Percentiles rank a stretch among this genome's conserved stretches.
phyloP scores from a whole-genome alignment of 2,797 vertebrate genomes.

The Sternarchorhynchus goeldii region DNA sequence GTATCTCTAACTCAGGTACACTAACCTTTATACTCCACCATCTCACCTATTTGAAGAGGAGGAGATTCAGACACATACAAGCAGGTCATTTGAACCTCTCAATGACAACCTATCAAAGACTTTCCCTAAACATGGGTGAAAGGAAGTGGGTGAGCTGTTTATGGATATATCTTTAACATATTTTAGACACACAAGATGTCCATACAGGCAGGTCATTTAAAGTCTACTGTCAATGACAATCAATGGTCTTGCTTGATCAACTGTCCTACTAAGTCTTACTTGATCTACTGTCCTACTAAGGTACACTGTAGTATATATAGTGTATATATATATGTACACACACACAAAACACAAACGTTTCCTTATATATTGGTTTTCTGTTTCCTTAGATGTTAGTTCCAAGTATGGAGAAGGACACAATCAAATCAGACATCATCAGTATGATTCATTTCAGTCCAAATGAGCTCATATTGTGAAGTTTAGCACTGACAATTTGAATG shows the following conservation, averaged over 20 bases:
- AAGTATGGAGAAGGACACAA: background rate
- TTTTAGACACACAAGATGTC: constrained; percentile 42
- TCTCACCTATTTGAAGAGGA: constrained; percentile 66
- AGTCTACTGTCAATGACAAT: constrained; percentile 30
- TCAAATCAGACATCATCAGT: too few relatives aligned
- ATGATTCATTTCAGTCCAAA: too few relatives aligned
- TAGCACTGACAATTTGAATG: too few relatives aligned
- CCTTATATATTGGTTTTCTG: too few relatives aligned
- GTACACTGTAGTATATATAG: too few relatives aligned
- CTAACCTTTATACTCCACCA: constrained; percentile 70
- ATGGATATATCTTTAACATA: constrained; percentile 34
- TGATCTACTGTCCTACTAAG: too few relatives aligned
- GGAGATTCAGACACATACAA: constrained; percentile 52
- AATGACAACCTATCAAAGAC: constrained; percentile 44
- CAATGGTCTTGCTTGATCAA: too few relatives aligned
- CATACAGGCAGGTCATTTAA: constrained; percentile 42
- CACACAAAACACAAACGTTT: too few relatives aligned
- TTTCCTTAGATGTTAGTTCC: too few relatives aligned
- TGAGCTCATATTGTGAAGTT: too few relatives aligned
- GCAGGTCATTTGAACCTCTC: constrained; percentile 37
- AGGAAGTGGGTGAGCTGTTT: constrained; percentile 36
- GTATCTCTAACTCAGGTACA: constrained; percentile 56
- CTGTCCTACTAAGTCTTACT: too few relatives aligned
- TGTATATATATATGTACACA: background rate
- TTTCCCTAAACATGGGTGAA: constrained; percentile 17